phyloP scores from a whole-genome alignment of 2,113 vertebrate species.

The Stegastes partitus region DNA sequence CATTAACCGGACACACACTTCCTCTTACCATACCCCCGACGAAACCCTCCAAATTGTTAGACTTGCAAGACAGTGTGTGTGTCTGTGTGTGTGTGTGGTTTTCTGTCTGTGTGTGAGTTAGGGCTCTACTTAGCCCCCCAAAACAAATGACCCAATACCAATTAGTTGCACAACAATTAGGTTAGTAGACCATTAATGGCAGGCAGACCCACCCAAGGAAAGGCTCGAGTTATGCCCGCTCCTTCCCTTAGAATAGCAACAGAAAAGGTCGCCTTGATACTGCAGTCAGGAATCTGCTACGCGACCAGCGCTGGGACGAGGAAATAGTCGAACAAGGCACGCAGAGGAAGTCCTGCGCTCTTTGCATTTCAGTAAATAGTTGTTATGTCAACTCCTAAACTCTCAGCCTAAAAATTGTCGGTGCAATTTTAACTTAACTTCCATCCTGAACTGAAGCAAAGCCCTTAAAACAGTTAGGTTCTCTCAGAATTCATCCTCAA shows the following conservation, averaged over 20 bases:
- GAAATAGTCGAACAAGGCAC: background rate
- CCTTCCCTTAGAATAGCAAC: constrained; percentile 5
- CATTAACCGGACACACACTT: constrained; percentile 73
- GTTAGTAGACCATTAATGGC: constrained; percentile 57
- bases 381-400: background rate
- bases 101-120: constrained; percentile 42
- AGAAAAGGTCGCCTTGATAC: background rate
- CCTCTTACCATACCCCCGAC: constrained; percentile 46
- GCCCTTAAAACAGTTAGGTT: background rate
- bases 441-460: background rate
- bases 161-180: constrained; percentile 69
- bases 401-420: background rate
- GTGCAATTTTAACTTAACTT: background rate
- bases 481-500: background rate
- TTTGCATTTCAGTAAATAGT: background rate
- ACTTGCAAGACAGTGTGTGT: constrained; percentile 33
- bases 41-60: constrained; percentile 55
- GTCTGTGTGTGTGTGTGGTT: constrained; percentile 23
- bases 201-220: constrained; percentile 44
- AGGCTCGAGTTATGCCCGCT: constrained; percentile 3
- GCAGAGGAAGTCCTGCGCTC: background rate
- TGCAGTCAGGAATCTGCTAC: background rate
- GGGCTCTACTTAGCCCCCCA: constrained; percentile 32
- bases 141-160: constrained; percentile 68
- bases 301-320: background rate